Percentiles rank a stretch among this genome's conserved stretches.
Conservation (phyloP, 1,140 invertebrate species). For the Diabrotica undecimpunctata region DNA sequence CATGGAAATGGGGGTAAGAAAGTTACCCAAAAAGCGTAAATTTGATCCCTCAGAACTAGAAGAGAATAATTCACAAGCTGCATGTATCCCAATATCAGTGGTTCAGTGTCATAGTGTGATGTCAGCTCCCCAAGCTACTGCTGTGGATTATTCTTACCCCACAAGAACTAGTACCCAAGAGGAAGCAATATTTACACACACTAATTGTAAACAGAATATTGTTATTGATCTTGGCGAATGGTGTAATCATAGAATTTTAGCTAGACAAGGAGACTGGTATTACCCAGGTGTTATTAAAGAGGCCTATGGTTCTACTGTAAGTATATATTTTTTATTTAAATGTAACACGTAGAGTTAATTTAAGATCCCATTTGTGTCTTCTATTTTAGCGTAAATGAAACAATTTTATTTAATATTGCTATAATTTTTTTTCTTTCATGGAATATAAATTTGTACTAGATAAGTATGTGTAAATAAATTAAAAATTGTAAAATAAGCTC, state of each 20-base stretch:
- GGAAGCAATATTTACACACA: conserved; percentile 29
- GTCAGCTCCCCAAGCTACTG: conserved; percentile 55
- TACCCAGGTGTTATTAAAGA: conserved; percentile 74
- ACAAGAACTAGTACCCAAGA: conserved; percentile 24
- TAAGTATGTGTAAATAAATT: too few species aligned
- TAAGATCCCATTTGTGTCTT: too few species aligned
- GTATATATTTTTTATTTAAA: conserved; percentile 20
- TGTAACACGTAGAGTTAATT: too few species aligned
- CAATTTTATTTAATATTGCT: too few species aligned
- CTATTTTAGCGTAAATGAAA: too few species aligned
- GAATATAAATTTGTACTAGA: too few species aligned
- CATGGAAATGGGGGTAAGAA: conserved; percentile 54
- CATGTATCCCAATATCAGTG: conserved; percentile 42
- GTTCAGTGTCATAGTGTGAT: conserved; percentile 43
- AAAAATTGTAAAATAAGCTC: too few species aligned
- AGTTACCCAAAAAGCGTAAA: conserved; percentile 85
- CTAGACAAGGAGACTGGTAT: conserved; percentile 77
- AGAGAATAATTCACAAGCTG: conserved; percentile 47
- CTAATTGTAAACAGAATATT: conserved; percentile 30
- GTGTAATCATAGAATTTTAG: conserved; percentile 85
- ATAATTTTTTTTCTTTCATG: too few species aligned
- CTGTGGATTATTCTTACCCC: conserved; percentile 58
- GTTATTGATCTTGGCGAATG: conserved; percentile 81
- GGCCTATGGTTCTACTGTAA: conserved; percentile 52
- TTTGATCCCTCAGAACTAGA: conserved; percentile 81